phyloP scores from a whole-genome alignment of 2,113 vertebrate species.

The Numida meleagris region DNA sequence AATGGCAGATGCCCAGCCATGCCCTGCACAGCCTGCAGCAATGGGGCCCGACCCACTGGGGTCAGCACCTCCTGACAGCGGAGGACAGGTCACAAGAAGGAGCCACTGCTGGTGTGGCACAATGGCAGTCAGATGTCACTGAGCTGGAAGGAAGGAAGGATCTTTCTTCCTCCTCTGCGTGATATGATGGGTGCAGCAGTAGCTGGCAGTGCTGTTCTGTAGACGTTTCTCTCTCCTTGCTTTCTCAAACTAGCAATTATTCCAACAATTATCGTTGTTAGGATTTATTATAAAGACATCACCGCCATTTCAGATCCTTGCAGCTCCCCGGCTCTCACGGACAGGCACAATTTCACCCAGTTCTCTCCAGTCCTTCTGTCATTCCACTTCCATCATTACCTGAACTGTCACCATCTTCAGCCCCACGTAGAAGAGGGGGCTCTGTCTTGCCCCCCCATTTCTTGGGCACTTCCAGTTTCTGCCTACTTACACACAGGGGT shows the following conservation, averaged over 20 bases:
- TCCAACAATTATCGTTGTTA: background rate
- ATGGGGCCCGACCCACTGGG: background rate
- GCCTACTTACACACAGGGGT: background rate
- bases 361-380: background rate
- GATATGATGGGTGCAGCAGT: conserved; percentile 15
- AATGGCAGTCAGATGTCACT: background rate
- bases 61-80: background rate
- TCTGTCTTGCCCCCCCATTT: background rate
- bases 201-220: background rate
- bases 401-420: background rate
- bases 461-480: background rate
- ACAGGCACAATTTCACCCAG: background rate
- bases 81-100: background rate
- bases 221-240: conserved; percentile 23
- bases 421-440: background rate
- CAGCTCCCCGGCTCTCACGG: background rate
- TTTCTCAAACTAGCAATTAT: conserved; percentile 46
- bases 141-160: background rate
- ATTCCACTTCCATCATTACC: background rate
- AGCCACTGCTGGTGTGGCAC: background rate
- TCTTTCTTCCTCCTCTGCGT: background rate
- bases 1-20: background rate
- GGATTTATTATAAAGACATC: conserved; percentile 2
- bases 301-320: background rate
- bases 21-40: background rate